Base-by-base conservation (phyloP, 1,140 invertebrate species). In the Trinorchestia longiramus region DNA sequence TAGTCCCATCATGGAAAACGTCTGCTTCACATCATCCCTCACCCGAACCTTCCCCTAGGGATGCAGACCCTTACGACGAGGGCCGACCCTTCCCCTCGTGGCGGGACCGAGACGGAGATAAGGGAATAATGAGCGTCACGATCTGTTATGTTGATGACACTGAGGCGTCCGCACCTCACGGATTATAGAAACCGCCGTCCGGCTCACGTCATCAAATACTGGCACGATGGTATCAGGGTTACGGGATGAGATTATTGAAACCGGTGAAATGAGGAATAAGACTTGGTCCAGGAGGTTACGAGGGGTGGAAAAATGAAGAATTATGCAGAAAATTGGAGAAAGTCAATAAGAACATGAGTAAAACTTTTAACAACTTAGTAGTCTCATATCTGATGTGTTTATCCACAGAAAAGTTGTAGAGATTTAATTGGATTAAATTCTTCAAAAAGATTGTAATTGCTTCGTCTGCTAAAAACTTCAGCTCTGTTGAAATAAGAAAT, bases 131-230 rank as follows among this genome's bases (percentile, higher is more conserved):
- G 92, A 94, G 92, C 92, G 92, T 94, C 92, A 94, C 43, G 43
- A 94, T 94, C 92, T 94, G 92, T 94, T 94, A 94, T 94, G 92
- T 19, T 94, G 92, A 94, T 47, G 92, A 94, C 92, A 94, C 92
- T 94, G 36, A 42, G 88, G 92, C 44, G 43, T 94, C 92, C 92
- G 92, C 92, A 94, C 92, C 92, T 42, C 92, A 28, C 92, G 92
- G 92, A 45, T 94, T 94, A 94, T 94, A 45, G 43, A 45, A 45
- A 94, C 44, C 43, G 43, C 44, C 62, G 92, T 42, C 44, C 92
- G 44, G 36, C 92, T 94, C 11, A 47, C 43, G 92, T 42, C 44
- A 43, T 43, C 43, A 94, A 43, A 94, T 43, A 45, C 44, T 15
- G 1, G 17, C 41, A 42, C 15, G 92, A 94, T 94, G 41, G 43